phyloP scores from a whole-genome alignment of 2,113 vertebrate genomes.

The Misgurnus mizolepis region DNA sequence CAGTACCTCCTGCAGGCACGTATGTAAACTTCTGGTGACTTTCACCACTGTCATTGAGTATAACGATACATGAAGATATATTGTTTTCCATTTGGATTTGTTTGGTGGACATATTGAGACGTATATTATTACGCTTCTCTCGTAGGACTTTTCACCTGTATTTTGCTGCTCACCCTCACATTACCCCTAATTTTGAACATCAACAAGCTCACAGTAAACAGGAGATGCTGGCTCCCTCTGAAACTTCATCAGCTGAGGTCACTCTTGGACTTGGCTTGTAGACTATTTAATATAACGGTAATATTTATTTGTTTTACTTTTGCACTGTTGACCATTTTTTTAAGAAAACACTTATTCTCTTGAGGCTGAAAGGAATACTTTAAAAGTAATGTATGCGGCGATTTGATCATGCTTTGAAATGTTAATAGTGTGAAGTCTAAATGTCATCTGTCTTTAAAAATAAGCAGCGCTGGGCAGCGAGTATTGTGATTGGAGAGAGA shows the following conservation, averaged over 20 bases:
- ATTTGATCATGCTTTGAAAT: conserved; percentile 68
- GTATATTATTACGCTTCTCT: too few species aligned
- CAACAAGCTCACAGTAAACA: too few species aligned
- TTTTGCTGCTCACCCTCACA: too few species aligned
- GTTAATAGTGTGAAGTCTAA: conserved; percentile 64
- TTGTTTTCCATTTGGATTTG: neutral
- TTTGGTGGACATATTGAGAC: too few species aligned
- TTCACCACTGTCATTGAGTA: conserved; percentile 55
- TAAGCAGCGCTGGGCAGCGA: conserved; percentile 59
- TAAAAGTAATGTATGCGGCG: conserved; percentile 48
- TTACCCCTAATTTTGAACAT: too few species aligned
- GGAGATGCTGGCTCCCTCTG: neutral
- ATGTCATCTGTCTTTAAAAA: conserved; percentile 63
- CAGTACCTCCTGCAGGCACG: conserved; percentile 49
- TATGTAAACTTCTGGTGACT: conserved; percentile 58
- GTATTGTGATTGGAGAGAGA: conserved; percentile 73
- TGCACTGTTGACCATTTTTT: neutral
- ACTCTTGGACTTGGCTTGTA: neutral
- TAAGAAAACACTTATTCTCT: conserved; percentile 1
- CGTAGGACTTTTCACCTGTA: too few species aligned
- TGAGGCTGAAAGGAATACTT: conserved; percentile 10
- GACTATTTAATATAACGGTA: neutral
- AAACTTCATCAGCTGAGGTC: too few species aligned
- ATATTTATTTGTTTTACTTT: neutral
- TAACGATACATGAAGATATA: conserved; percentile 51